These are phyloP conservation scores for Eurosta solidaginis DNA, from an alignment of 1,140 invertebrate genomes.

Conservation along the genomic window DNA sequence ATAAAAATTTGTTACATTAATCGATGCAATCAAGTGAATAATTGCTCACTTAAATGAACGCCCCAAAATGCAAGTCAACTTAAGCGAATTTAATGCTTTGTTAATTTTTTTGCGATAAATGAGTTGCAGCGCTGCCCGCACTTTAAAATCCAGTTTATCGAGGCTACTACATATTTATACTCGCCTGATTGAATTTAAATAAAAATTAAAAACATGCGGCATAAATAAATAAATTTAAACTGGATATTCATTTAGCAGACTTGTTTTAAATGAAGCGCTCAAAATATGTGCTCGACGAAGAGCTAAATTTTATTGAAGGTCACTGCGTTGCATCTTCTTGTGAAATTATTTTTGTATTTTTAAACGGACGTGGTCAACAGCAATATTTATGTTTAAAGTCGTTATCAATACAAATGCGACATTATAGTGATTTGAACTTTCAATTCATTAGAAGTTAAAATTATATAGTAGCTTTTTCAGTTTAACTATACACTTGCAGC, in stretches of 20 bases:
- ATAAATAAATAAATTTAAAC: background rate
- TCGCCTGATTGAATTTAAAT: background rate
- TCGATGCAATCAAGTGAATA: no score
- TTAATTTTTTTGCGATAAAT: background rate
- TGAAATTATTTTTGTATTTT: background rate
- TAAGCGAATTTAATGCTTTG: background rate
- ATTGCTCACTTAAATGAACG: no score
- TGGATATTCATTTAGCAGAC: background rate
- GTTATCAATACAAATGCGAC: no score
- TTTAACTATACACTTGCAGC: no score
- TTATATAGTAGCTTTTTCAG: no score
- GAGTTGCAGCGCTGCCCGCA: background rate
- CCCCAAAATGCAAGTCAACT: background rate
- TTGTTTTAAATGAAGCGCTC: constrained; percentile 10
- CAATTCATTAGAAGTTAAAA: no score
- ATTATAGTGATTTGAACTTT: no score
- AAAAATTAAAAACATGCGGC: background rate
- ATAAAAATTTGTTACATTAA: no score
- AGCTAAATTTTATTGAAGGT: background rate
- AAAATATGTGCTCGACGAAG: background rate
- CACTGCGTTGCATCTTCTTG: background rate
- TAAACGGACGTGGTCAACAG: no score
- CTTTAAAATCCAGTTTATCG: background rate
- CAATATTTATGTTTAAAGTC: no score
- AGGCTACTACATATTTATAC: background rate